Percentiles rank a stretch among this genome's conserved stretches.
These are phyloP conservation scores for Saiga tatarica DNA, from an alignment of 2,113 vertebrate genomes.

Conservation along the genomic window DNA sequence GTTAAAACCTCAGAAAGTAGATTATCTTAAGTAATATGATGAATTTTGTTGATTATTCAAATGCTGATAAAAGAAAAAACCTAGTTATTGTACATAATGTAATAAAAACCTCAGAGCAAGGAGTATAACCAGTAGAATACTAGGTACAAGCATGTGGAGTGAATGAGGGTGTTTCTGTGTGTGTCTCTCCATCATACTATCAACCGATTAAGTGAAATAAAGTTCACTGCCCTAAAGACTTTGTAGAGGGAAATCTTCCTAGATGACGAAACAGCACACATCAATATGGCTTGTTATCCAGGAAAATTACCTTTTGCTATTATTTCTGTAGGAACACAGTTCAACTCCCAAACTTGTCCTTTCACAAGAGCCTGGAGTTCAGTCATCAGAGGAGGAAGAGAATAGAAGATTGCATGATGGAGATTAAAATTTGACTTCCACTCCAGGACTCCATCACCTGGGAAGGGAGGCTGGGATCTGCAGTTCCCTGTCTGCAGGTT, in stretches of 20 bases:
- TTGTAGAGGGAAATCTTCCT: background rate
- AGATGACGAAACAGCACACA: background rate
- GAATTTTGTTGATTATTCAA: background rate
- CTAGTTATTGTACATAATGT: background rate
- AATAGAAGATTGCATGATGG: background rate
- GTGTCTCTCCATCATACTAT: background rate
- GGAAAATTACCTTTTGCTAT: background rate
- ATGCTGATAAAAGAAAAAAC: background rate
- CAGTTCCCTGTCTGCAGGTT: background rate
- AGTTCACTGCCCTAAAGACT: background rate
- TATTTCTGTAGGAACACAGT: background rate
- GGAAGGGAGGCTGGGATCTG: background rate
- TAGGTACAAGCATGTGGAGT: background rate
- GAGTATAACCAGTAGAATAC: background rate
- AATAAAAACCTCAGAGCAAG: background rate
- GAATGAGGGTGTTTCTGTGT: background rate
- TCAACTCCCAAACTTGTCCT: background rate
- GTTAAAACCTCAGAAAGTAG: background rate
- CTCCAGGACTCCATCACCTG: background rate
- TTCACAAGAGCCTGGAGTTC: background rate
- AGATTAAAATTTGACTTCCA: background rate
- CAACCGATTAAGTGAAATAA: background rate
- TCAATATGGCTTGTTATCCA: background rate
- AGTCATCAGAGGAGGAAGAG: background rate
- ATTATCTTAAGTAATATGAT: background rate